Conservation (phyloP, 2,113 vertebrate genomes). For the Balaeniceps rex region DNA sequence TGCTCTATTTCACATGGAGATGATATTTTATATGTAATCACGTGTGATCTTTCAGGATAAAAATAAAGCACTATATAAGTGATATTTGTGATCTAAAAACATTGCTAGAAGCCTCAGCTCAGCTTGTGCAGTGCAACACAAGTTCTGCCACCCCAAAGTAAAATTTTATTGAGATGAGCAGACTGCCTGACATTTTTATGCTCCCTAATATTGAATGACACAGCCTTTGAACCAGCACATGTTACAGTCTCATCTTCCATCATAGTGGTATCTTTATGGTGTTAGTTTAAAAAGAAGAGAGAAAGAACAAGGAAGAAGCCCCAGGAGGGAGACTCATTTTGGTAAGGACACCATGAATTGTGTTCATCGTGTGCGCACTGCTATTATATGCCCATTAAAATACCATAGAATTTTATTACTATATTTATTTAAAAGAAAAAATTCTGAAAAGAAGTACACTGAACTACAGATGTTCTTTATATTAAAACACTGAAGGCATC, state of each 20-base stretch:
- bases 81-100: background rate
- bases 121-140: background rate
- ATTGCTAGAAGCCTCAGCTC: background rate
- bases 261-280: background rate
- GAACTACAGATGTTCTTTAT: background rate
- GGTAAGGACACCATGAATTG: background rate
- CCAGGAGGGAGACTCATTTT: background rate
- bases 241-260: background rate
- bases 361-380: background rate
- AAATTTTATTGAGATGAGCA: background rate
- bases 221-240: background rate
- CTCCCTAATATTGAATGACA: background rate
- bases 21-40: background rate
- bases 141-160: background rate
- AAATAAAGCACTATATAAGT: background rate
- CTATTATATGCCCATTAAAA: background rate
- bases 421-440: background rate
- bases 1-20: background rate
- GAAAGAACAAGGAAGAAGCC: background rate
- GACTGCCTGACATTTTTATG: background rate
- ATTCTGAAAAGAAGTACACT: background rate
- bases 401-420: background rate
- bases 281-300: background rate
- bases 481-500: background rate
- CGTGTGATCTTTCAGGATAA: background rate